Conservation (phyloP, 2,113 vertebrate species). For the Lanius collurio region DNA sequence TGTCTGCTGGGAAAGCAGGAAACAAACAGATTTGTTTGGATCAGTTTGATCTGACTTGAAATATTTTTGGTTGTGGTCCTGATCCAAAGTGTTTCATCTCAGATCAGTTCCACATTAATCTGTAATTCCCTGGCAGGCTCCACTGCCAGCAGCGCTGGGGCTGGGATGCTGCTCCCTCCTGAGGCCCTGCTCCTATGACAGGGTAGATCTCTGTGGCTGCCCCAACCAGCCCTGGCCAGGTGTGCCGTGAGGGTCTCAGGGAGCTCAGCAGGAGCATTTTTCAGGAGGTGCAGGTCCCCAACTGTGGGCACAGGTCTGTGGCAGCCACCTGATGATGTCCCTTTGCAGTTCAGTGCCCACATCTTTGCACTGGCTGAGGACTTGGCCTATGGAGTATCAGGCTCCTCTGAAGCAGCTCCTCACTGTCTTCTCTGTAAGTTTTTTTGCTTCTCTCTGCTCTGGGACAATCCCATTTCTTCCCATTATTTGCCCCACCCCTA, state of each 20-base stretch:
- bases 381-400: background rate
- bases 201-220: background rate
- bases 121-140: conserved; percentile 23
- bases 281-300: background rate
- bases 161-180: background rate
- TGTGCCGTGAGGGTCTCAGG: fast-evolving
- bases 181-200: background rate
- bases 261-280: background rate
- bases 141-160: background rate
- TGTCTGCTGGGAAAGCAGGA: conserved; percentile 58
- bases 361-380: background rate
- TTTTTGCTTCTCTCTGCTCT: background rate
- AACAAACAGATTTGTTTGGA: conserved; percentile 58
- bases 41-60: background rate
- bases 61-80: conserved; percentile 44
- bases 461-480: background rate
- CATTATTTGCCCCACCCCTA: background rate
- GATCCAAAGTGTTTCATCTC: conserved; percentile 56
- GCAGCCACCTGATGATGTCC: background rate
- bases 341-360: fast-evolving
- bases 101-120: conserved; percentile 52
- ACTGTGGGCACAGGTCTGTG: too few species aligned
- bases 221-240: background rate
- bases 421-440: background rate
- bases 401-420: background rate